These are phyloP conservation scores for Lagorchestes hirsutus DNA, from an alignment of 2,797 vertebrate genomes.

Conservation along the genomic window DNA sequence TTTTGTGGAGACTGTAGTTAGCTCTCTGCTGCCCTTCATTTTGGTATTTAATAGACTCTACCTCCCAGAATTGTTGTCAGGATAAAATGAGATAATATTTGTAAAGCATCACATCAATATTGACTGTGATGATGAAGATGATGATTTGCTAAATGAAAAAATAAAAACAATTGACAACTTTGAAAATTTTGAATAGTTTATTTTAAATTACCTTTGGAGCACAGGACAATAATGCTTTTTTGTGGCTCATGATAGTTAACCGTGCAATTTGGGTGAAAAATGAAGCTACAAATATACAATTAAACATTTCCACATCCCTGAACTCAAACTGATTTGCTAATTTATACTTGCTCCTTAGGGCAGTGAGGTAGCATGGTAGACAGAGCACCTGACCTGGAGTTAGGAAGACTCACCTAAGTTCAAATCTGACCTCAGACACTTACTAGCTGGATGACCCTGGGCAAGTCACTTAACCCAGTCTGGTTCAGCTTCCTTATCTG, in stretches of 20 bases:
- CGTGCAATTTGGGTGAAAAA: neutral
- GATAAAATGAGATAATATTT: neutral
- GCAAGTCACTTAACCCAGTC: neutral
- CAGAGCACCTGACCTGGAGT: neutral
- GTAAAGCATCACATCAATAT: neutral
- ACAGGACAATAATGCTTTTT: neutral
- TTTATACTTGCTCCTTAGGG: neutral
- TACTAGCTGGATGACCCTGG: neutral
- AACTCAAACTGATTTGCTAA: neutral
- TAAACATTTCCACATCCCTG: neutral
- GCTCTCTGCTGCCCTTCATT: neutral
- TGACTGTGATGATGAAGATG: neutral
- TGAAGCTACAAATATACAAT: neutral
- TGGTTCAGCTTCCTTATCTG: neutral
- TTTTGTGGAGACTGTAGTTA: slow-evolving; percentile 6
- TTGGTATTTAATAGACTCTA: neutral
- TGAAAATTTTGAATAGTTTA: neutral
- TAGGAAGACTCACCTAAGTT: neutral
- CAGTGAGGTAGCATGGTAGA: neutral
- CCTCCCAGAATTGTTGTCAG: neutral
- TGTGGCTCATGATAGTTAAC: neutral
- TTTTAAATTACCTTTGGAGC: neutral
- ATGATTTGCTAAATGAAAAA: neutral
- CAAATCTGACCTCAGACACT: neutral
- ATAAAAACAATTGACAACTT: neutral